phyloP scores from a whole-genome alignment of 2,113 vertebrate species.

The Mus musculus region DNA sequence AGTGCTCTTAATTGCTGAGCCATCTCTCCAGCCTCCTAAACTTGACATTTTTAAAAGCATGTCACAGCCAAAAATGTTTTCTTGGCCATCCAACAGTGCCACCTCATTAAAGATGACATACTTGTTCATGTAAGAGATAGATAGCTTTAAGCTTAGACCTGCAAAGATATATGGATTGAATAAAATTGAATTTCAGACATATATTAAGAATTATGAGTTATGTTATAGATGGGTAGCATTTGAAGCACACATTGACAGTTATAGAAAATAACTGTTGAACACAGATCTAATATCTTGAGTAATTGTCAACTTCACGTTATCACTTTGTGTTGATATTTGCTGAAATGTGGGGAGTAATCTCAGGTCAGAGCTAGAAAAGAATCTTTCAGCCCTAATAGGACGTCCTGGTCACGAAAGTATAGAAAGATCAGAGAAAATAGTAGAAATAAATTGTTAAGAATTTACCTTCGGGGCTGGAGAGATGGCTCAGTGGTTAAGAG shows the following conservation, averaged over 20 bases:
- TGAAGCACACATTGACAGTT: background rate
- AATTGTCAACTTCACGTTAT: background rate
- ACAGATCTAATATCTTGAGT: background rate
- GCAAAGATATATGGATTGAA: background rate
- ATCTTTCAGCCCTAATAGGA: background rate
- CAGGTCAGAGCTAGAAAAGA: background rate
- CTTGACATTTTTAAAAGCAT: background rate
- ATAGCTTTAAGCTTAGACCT: background rate
- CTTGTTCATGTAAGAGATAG: background rate
- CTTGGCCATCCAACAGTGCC: background rate
- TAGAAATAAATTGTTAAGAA: background rate
- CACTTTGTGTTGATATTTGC: background rate
- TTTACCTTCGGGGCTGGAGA: background rate
- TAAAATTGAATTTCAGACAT: conserved; percentile 23
- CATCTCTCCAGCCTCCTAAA: background rate
- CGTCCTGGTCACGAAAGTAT: background rate
- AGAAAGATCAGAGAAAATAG: background rate
- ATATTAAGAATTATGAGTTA: background rate
- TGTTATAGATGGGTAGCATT: background rate
- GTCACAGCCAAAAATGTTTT: background rate
- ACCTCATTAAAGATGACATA: background rate
- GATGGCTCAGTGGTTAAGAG: too few relatives aligned
- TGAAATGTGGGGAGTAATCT: background rate
- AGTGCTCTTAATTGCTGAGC: too few relatives aligned
- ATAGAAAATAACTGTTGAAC: conserved; percentile 7